Base-by-base conservation (phyloP, 2,113 vertebrate species). In the Ciconia boyciana region DNA sequence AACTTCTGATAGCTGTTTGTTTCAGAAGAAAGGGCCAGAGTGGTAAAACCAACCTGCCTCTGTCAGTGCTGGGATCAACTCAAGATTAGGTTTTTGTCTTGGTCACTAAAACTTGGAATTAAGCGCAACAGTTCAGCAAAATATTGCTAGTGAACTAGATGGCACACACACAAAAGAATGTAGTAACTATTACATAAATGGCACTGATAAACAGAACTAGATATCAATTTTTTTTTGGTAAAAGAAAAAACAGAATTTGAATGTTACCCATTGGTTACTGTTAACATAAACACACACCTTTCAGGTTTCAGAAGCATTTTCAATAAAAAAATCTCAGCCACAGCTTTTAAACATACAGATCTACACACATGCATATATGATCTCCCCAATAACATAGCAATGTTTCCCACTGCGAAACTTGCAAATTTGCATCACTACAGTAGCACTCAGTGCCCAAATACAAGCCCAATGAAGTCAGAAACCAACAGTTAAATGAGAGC, bases 341-440 rank as follows among this genome's bases (percentile, higher is more conserved):
- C 32, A 44, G 26, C 15, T 65, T 65, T 44, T 57, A 41, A 65
- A 39, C 22, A 21, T 9, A 39, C 4, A 46, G 22, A 22, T 22
- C 22, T 18, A 28, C 11, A 69, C 11, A 36, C 8, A 13, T 3
- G 1, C 9, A 2, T 7, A 5, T 41, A 34, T 3, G 3, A 60
- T 21, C 29, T 72, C 34, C 29, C 39, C 2, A 0, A 16, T 28
- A 32, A 55, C 22, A 41, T 0, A 58, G 14, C 51, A 31, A 12
- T 12, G 39, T 52, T 65, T 46, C 51, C 31, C 49, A 9, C 20
- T 3, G 16, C 48, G 32, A 28, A 32, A 25, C 20, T 13, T n/a
- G 13, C 20, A 34, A 36, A 28, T 32, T 25, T n/a, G 13, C 57
- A 64, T 22, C 13, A 3, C 54, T 31, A 34, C 21, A 32, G 39